A percentile compares a stretch with the other conserved stretches of the same genome.
Conservation (phyloP, 2,888 invertebrate species). For the Agrotis exclamationis region DNA sequence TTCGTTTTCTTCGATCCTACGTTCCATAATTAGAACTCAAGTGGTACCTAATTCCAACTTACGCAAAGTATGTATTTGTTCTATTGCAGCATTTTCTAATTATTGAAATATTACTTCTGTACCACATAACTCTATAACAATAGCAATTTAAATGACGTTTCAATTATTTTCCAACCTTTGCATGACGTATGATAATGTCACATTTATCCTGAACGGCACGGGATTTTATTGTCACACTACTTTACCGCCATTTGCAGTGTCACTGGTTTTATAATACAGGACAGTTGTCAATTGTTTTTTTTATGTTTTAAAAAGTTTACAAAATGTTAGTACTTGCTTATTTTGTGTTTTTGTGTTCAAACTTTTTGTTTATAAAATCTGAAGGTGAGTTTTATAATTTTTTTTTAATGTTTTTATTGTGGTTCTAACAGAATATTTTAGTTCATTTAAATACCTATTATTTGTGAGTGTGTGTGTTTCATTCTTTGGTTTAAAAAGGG, state of each 20-base stretch:
- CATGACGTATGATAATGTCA: slow-evolving; percentile 7
- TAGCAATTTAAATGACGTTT: neutral
- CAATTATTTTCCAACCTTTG: neutral
- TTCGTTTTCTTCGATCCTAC: neutral
- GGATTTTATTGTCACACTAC: slow-evolving; percentile 18
- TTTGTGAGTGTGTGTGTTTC: neutral
- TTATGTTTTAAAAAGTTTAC: neutral
- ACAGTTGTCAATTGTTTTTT: slow-evolving; percentile 14
- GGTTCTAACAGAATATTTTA: too few relatives aligned
- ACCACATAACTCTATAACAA: slow-evolving; percentile 9
- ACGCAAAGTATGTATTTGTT: neutral
- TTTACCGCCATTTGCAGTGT: slow-evolving; percentile 32
- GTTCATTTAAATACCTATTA: too few relatives aligned
- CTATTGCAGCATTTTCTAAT: too few relatives aligned
- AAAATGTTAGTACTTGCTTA: slow-evolving; percentile 25
- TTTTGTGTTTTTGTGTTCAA: slow-evolving; percentile 25
- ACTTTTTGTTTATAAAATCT: slow-evolving; percentile 30
- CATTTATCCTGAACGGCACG: neutral
- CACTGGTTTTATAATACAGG: neutral
- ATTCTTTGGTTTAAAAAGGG: neutral
- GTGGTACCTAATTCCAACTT: neutral
- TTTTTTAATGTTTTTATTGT: too few relatives aligned
- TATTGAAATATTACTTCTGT: neutral
- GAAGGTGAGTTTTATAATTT: slow-evolving; percentile 34
- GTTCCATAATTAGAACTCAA: neutral